Evolutionary conservation across 1,140 invertebrate genomes (phyloP), one percentile per base, ranked within the genome.

Genomic region (Drosophila chauvacae): DNA sequence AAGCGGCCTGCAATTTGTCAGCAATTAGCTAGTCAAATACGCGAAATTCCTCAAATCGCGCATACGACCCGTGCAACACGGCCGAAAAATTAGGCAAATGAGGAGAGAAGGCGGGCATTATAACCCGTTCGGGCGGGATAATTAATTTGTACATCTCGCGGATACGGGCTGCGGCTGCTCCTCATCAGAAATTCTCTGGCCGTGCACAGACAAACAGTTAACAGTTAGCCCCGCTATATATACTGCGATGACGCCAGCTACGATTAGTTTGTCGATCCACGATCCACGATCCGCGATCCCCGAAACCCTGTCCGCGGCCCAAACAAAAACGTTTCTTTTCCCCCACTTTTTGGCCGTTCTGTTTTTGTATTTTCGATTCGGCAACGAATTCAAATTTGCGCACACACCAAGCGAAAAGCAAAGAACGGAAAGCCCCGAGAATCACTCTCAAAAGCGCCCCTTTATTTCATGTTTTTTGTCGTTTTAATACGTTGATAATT

Each of bases 231-330:
- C 56, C 44, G 11, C 66, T 51, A 73, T 51, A 72, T 71, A 60
- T 72, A 72, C 64, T 88, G 73, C 83, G 84, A 88, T 88, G 84
- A 88, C 85, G 84, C 83, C 84, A 88, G 77, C 80, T 69, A 39
- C 2, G 53, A 56, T 56, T 56, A 47, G 77, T 65, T 77, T 16
- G 51, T 13, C 71, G 44, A 57, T 47, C 23, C 47, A 26, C 71
- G 44, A 57, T 45, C 23, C 45, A 26, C 59, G 47, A 66, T 39
- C 33, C 37, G 13, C 33, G 23, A 69, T 48, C 47, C 47, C 26
- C 47, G 7, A 48, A 48, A 55, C 64, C 42, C 63, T 39, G 48
- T 28, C 41, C 39, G 23, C n/a, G 37, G 23, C 13, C 28, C 33
- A 71, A 50, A 11, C 51, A 18, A 51, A 60, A 72, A 42, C 53